These are phyloP conservation scores for Cephus nigrinus DNA, from an alignment of 2,888 invertebrate genomes.

Conservation along the genomic window DNA sequence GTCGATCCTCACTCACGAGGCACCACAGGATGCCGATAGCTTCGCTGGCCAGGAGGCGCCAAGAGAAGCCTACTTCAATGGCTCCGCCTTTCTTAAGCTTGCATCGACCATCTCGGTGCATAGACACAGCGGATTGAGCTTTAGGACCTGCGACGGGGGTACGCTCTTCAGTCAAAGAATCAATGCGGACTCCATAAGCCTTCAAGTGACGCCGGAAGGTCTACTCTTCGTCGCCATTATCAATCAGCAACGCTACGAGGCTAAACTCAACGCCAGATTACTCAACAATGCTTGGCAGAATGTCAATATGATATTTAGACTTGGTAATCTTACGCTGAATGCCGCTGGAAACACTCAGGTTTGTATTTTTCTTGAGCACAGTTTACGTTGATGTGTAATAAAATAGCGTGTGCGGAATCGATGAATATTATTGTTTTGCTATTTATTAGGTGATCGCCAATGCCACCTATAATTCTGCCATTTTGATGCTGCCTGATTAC, in stretches of 20 bases:
- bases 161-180: conserved; percentile 64
- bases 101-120: conserved; percentile 80
- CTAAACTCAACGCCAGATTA: conserved; percentile 75
- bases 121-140: conserved; percentile 84
- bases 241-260: conserved; percentile 69
- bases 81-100: conserved; percentile 80
- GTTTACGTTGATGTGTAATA: neutral
- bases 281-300: conserved; percentile 87
- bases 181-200: conserved; percentile 54
- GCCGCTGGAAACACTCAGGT: conserved; percentile 71
- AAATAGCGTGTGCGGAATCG: neutral
- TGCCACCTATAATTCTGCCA: conserved; percentile 80
- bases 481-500: conserved; percentile 79
- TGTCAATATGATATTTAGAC: conserved; percentile 74
- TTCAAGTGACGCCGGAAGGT: conserved; percentile 66
- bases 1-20: conserved; percentile 11
- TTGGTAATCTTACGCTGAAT: conserved; percentile 71
- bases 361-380: conserved; percentile 43
- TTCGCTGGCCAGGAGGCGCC: conserved; percentile 60
- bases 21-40: conserved; percentile 13
- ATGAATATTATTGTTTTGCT: neutral
- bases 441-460: conserved; percentile 77
- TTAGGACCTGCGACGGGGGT: conserved; percentile 77
- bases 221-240: conserved; percentile 68
- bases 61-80: conserved; percentile 87